Conservation (phyloP, 2,797 vertebrate genomes). For the Crenuchus spilurus region DNA sequence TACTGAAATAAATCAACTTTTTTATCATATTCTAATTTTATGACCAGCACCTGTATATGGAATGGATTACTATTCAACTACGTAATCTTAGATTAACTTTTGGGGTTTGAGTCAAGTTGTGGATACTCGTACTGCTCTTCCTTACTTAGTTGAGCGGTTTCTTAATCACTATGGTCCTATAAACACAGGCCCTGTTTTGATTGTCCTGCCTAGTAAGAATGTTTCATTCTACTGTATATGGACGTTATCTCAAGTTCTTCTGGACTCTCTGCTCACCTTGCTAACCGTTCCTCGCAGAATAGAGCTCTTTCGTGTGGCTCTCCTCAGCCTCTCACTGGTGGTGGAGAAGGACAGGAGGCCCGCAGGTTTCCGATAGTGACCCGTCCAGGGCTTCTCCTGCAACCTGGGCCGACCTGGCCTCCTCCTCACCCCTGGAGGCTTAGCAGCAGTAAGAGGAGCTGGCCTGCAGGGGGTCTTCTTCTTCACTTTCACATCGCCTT, state of each 20-base stretch:
- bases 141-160: no score
- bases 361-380: conserved; percentile 69
- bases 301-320: conserved; percentile 87
- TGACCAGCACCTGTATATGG: no score
- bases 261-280: conserved; percentile 62
- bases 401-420: conserved; percentile 73
- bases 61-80: no score
- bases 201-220: background rate
- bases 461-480: conserved; percentile 80
- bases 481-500: conserved; percentile 92
- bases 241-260: background rate
- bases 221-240: background rate
- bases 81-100: no score
- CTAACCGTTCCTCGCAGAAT: conserved; percentile 81
- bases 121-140: no score
- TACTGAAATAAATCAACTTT: no score
- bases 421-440: conserved; percentile 70
- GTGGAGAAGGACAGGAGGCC: conserved; percentile 71
- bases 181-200: background rate
- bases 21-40: no score
- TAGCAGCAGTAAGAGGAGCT: conserved; percentile 58
- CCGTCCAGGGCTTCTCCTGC: conserved; percentile 80
- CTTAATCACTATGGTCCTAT: background rate
- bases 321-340: conserved; percentile 87
- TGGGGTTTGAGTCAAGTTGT: no score